Base-by-base conservation (phyloP, 2,797 vertebrate species). In the Phalanger gymnotis region DNA sequence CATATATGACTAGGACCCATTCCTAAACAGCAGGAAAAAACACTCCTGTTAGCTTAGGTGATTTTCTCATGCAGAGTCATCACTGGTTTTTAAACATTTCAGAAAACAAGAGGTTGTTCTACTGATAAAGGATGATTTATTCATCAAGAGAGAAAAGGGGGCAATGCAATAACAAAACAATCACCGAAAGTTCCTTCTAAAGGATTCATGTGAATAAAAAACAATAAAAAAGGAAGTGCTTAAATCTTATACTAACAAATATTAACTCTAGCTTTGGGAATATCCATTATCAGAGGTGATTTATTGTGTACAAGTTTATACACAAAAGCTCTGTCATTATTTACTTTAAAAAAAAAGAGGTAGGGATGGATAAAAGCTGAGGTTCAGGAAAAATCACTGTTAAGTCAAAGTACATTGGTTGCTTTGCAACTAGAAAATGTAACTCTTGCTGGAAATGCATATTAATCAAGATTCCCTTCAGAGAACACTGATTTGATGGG, bases 41-140 rank as follows among this genome's bases (percentile, higher is more conserved):
- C 92, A 97, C 97, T 97, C 95, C 93, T 98, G 98, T 97, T 54
- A 97, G 56, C 90, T 96, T 95, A 95, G 96, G 96, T 98, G 95
- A 92, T 94, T 97, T 96, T 98, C 96, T 97, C 93, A 91, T 87
- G 96, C 94, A 55, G 90, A 97, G 96, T 97, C 98, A 97, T 97
- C 95, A 96, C 81, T 98, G 95, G 96, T 98, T 98, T 98, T 97
- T 98, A 98, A 98, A 98, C 97, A 98, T 98, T 98, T 98, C 95
- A 95, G 93, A 92, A 95, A 96, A 73, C 90, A 47, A 81, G 73
- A 97, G 90, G 97, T 98, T 98, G 95, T 96, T 97, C 97, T 97
- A 98, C 98, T 98, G 98, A 98, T 96, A 98, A 97, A 96, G 95
- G 92, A 94, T 98, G 97, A 98, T 98, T 98, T 98, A 98, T 98